Percentiles rank a stretch among this genome's conserved stretches.
Evolutionary conservation across 2,888 invertebrate genomes (phyloP).

Genomic region (Perizoma affinitatum): DNA sequence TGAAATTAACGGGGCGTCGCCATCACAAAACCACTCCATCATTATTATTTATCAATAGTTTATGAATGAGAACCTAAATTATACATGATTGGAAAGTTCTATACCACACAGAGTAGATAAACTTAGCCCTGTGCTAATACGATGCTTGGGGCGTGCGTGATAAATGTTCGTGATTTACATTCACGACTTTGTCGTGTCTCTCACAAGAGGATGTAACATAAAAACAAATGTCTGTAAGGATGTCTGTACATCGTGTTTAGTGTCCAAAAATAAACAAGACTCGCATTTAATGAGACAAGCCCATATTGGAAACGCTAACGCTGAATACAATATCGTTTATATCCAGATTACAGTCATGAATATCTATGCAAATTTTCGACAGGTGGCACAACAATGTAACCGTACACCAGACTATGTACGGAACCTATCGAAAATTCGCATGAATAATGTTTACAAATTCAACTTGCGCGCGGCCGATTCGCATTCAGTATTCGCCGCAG

Average conservation of each 20-base stretch:
- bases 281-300: conserved; percentile 1
- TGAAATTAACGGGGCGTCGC: no score
- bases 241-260: conserved; percentile 2
- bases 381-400: conserved; percentile 27
- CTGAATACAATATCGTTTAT: conserved; percentile 6
- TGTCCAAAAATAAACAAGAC: neutral
- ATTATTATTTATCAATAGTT: no score
- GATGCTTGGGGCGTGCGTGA: conserved; percentile 24
- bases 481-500: conserved; percentile 26
- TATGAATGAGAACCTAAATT: neutral
- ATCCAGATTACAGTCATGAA: conserved; percentile 20
- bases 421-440: conserved; percentile 28
- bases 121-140: conserved; percentile 16
- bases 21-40: no score
- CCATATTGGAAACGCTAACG: neutral
- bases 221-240: conserved; percentile 13
- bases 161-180: conserved; percentile 22
- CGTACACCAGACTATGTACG: conserved; percentile 19
- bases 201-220: conserved; percentile 12
- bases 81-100: conserved; percentile 2
- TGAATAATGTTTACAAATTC: conserved; percentile 30
- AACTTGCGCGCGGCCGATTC: conserved; percentile 26
- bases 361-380: conserved; percentile 27
- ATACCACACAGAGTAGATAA: conserved; percentile 8
- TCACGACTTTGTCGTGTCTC: conserved; percentile 21